Percentiles rank a stretch among this genome's conserved stretches.
These are phyloP conservation scores for Myotis myotis DNA, from an alignment of 2,797 vertebrate species.

Conservation along the genomic window DNA sequence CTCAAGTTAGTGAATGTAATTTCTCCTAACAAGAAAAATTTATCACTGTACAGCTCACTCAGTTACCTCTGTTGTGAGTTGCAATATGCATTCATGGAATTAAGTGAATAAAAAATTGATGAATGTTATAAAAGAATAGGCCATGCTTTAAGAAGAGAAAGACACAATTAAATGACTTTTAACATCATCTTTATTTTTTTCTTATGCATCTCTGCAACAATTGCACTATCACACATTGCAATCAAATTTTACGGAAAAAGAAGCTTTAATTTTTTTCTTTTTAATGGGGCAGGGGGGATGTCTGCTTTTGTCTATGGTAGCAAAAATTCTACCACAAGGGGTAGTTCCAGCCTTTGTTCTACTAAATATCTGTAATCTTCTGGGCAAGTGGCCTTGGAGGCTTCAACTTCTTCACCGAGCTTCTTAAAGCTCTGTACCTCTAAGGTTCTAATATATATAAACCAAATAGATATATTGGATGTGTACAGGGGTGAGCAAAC, in stretches of 20 bases:
- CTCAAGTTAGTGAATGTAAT: slow-evolving; percentile 99
- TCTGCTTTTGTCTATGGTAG: not conserved
- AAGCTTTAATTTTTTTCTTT: not conserved
- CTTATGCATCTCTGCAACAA: slow-evolving; percentile 80
- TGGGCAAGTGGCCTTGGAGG: not conserved
- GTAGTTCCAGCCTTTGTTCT: not conserved
- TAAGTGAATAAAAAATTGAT: slow-evolving; percentile 90
- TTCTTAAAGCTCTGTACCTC: slow-evolving; percentile 1
- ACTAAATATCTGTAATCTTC: not conserved
- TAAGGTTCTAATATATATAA: not conserved
- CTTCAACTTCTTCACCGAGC: not conserved
- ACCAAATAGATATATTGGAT: not conserved
- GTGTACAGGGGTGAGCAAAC: not conserved
- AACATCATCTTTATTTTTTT: slow-evolving; percentile 76
- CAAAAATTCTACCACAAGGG: not conserved
- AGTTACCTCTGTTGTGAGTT: slow-evolving; percentile 88
- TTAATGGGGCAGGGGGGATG: no score
- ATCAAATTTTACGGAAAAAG: slow-evolving; percentile 68
- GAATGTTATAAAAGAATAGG: slow-evolving; percentile 91
- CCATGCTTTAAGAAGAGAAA: slow-evolving; percentile 84
- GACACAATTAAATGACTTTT: slow-evolving; percentile 87
- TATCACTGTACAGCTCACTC: slow-evolving; percentile 98
- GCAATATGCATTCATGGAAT: slow-evolving; percentile 85
- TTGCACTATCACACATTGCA: slow-evolving; percentile 71
- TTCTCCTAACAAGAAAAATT: slow-evolving; percentile 99